These are phyloP conservation scores for Penelope pileata DNA, from an alignment of 2,113 vertebrate species.

Conservation along the genomic window DNA sequence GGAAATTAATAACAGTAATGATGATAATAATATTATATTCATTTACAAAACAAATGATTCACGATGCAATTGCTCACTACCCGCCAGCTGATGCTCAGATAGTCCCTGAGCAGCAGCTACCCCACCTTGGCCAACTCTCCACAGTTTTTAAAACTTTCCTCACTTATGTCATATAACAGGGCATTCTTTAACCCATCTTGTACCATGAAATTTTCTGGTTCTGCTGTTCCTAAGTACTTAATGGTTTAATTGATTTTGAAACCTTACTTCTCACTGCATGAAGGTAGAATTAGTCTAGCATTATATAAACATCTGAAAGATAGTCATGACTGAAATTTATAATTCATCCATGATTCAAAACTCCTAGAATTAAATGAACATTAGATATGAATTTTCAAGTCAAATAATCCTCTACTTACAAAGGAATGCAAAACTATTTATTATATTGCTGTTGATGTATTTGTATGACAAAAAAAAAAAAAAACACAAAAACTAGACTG, in stretches of 20 bases:
- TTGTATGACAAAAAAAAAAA: not conserved
- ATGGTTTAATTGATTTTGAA: not conserved
- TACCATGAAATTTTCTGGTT: not conserved
- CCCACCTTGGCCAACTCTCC: too few relatives aligned
- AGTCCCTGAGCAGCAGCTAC: too few relatives aligned
- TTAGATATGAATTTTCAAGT: not conserved
- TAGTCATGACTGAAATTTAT: not conserved
- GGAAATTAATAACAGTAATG: too few relatives aligned
- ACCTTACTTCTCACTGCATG: not conserved
- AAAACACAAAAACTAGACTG: not conserved
- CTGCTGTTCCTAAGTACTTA: not conserved
- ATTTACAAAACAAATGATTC: too few relatives aligned
- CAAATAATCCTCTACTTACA: not conserved
- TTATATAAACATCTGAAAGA: not conserved
- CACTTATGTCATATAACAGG: too few relatives aligned
- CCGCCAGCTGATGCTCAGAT: too few relatives aligned
- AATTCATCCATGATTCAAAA: not conserved
- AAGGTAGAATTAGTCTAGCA: not conserved
- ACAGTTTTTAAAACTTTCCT: too few relatives aligned
- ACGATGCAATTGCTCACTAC: too few relatives aligned
- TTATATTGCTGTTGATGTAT: not conserved
- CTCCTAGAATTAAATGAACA: not conserved
- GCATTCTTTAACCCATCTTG: not conserved
- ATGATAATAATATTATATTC: too few relatives aligned
- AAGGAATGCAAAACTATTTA: not conserved